Base-by-base conservation (phyloP, 1,140 invertebrate species). In the Hermatobates lingyangjiaoensis region DNA sequence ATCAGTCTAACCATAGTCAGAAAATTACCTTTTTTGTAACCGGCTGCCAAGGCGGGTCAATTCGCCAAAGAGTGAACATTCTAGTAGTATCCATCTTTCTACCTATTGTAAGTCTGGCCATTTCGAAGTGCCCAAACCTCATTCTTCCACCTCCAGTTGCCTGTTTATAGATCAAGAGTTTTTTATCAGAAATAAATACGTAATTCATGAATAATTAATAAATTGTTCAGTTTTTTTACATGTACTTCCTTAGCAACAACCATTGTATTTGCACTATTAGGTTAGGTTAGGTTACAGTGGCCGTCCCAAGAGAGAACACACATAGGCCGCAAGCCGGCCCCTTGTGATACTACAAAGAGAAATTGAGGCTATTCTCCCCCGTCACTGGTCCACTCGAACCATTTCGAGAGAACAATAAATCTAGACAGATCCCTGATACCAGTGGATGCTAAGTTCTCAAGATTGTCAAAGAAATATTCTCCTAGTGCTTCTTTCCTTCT, bases 31-130 rank as follows among this genome's bases (percentile, higher is more conserved):
- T 93, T 64, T 85, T 91, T 0, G 90, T 87, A 3, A 94, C 66
- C 12, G 93, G 81, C 63, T 96, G 89, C 93, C 94, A 98, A 0
- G 93, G 92, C 0, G 88, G 66, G 64, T 92, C 87, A 1, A 98
- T 69, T 58, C 95, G 72, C 91, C 91, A 99, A 26, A 92, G 72
- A n/a, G 90, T 89, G 75, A 96, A 97, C 77, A 83, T 87, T 57
- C 73, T 75, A 50, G 72, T 76, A 23, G 71, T 64, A 60, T 94
- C 80, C 58, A 97, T 74, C 58, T 82, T 80, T 45, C 80, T 70
- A 42, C 79, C 75, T 26, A 92, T 71, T 26, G 73, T 74, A 21
- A 86, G 65, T 62, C 93, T 75, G 20, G 91, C 75, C 77, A 90
- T 82, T 70, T 97, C 91, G 67, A 90, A 80, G 66, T 95, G 89